These are phyloP conservation scores for Manduca sexta DNA, from an alignment of 1,140 invertebrate species.

Conservation along the genomic window DNA sequence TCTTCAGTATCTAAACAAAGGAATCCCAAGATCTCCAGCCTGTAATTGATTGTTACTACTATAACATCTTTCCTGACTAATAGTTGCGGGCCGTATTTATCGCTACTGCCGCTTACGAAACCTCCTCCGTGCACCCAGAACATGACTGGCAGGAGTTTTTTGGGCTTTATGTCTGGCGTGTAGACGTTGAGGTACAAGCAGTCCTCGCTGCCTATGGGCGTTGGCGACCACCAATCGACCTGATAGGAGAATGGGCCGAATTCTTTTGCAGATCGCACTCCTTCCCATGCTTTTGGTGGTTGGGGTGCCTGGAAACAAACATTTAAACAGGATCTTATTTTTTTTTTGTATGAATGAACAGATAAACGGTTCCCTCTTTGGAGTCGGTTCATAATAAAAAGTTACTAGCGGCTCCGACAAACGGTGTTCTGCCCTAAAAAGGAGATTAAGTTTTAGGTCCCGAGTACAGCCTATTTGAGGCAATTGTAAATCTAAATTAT, in stretches of 20 bases:
- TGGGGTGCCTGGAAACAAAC: slow-evolving; percentile 22
- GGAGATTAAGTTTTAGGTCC: background rate
- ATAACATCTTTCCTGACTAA: no score
- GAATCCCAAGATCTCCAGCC: no score
- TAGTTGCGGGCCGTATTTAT: slow-evolving; percentile 73
- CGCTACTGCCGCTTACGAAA: slow-evolving; percentile 29
- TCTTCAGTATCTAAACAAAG: no score
- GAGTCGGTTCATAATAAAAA: background rate
- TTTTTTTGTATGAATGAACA: background rate
- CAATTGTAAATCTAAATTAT: no score
- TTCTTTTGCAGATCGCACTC: slow-evolving; percentile 23
- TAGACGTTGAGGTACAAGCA: slow-evolving; percentile 65
- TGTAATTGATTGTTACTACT: no score
- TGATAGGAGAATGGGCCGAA: slow-evolving; percentile 19
- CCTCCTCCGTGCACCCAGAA: slow-evolving; percentile 64
- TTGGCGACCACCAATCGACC: slow-evolving; percentile 8
- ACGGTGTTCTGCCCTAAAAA: background rate
- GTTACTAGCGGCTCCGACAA: background rate
- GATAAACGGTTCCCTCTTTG: background rate
- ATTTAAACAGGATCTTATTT: background rate
- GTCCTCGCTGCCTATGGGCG: slow-evolving; percentile 52
- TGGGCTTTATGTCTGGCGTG: no score
- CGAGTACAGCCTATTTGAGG: background rate
- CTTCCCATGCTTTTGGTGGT: slow-evolving; percentile 26
- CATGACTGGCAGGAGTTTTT: no score